Evolutionary conservation across 2,113 vertebrate genomes (phyloP).

Genomic region (Oncorhynchus mykiss): DNA sequence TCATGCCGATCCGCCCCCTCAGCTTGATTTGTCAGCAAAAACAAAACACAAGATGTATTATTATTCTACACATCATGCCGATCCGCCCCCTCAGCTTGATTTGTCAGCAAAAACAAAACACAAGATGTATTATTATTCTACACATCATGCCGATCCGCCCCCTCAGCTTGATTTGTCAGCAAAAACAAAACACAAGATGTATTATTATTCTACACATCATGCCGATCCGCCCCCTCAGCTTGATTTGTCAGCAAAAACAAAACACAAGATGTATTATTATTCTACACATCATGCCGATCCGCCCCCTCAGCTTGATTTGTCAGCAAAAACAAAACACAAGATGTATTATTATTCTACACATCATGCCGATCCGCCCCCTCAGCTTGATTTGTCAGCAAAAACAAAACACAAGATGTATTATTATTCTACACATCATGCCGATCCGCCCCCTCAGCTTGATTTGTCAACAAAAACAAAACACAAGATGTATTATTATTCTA

Average conservation of each 20-base stretch:
- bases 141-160: no score
- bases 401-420: conserved; percentile 54
- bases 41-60: conserved; percentile 19
- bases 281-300: no score
- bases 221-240: conserved; percentile 35
- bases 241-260: conserved; percentile 39
- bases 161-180: no score
- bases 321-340: no score
- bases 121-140: no score
- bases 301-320: no score
- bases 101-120: no score
- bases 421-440: conserved; percentile 38
- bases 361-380: no score
- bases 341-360: no score
- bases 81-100: no score
- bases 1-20: conserved; percentile 44
- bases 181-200: conserved; percentile 53
- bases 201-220: conserved; percentile 30
- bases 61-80: no score
- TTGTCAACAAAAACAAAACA: conserved; percentile 37
- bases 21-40: conserved; percentile 37
- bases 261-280: conserved; percentile 2
- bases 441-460: conserved; percentile 30
- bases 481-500: not conserved
- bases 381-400: no score